Conservation (phyloP, 2,888 invertebrate genomes). For the Lomographa bimaculata region DNA sequence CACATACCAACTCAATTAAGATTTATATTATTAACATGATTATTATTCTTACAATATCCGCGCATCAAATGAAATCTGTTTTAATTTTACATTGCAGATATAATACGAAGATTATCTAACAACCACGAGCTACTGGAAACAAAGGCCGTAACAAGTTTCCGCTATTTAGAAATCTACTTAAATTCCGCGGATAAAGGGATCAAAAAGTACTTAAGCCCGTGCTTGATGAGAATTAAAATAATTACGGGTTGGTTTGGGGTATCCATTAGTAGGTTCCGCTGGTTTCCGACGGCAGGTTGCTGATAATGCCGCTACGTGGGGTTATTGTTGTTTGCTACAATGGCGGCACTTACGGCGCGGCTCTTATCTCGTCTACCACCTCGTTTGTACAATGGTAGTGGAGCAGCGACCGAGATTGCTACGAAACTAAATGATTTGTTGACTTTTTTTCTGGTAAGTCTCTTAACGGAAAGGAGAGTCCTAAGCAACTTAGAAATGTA, state of each 20-base stretch:
- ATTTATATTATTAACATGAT: no score
- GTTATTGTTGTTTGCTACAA: conserved; percentile 70
- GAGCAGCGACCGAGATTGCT: conserved; percentile 6
- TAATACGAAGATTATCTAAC: conserved; percentile 36
- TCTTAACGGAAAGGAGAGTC: no score
- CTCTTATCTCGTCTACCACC: conserved; percentile 69
- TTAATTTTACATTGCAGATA: no score
- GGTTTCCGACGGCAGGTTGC: conserved; percentile 41
- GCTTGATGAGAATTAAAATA: conserved; percentile 69
- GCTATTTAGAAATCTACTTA: conserved; percentile 48
- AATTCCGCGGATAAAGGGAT: conserved; percentile 53
- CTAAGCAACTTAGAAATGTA: conserved; percentile 1
- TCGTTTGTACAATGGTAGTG: conserved; percentile 52
- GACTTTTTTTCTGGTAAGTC: no score
- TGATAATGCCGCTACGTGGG: conserved; percentile 63
- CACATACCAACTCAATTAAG: no score
- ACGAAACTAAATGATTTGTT: no score
- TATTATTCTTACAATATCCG: no score
- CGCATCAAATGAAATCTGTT: no score
- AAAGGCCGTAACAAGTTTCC: conserved; percentile 44
- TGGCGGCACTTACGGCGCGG: conserved; percentile 60
- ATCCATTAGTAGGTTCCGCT: conserved; percentile 62
- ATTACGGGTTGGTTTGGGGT: conserved; percentile 62
- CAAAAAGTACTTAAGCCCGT: conserved; percentile 57
- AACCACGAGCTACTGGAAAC: conserved; percentile 28